Conservation (phyloP, 2,113 vertebrate species). For the Cettia cetti region DNA sequence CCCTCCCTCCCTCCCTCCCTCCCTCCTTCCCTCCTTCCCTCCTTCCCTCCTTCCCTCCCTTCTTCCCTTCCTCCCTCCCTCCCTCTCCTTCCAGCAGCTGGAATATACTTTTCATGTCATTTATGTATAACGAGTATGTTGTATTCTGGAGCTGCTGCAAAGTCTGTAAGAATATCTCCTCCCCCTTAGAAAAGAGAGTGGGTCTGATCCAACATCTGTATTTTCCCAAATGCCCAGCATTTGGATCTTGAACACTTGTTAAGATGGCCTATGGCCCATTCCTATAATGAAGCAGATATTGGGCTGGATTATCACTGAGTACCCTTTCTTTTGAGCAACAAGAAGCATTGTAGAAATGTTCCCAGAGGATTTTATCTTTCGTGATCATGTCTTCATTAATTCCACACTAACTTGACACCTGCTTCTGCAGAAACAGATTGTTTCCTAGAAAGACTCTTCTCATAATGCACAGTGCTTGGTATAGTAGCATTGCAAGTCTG, state of each 20-base stretch:
- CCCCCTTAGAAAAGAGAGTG: background rate
- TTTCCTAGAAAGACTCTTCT: background rate
- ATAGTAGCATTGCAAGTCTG: background rate
- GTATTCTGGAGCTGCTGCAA: background rate
- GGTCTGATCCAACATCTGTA: background rate
- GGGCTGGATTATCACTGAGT: background rate
- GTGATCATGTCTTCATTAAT: background rate
- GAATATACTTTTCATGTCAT: background rate
- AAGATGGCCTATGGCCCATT: background rate
- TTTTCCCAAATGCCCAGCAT: background rate
- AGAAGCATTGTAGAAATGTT: background rate
- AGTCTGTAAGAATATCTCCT: background rate
- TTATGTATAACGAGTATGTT: background rate
- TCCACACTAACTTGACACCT: background rate
- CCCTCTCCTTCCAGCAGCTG: background rate
- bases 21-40: too few species aligned
- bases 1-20: too few species aligned
- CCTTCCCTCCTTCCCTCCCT: too few species aligned
- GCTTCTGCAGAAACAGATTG: background rate
- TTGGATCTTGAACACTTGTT: background rate
- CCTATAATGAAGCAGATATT: fast-evolving
- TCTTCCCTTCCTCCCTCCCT: background rate
- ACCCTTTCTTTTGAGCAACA: background rate
- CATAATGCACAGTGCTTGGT: background rate
- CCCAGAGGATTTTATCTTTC: background rate